These are phyloP conservation scores for Hemibagrus wyckioides DNA, from an alignment of 2,113 vertebrate species.

Conservation along the genomic window DNA sequence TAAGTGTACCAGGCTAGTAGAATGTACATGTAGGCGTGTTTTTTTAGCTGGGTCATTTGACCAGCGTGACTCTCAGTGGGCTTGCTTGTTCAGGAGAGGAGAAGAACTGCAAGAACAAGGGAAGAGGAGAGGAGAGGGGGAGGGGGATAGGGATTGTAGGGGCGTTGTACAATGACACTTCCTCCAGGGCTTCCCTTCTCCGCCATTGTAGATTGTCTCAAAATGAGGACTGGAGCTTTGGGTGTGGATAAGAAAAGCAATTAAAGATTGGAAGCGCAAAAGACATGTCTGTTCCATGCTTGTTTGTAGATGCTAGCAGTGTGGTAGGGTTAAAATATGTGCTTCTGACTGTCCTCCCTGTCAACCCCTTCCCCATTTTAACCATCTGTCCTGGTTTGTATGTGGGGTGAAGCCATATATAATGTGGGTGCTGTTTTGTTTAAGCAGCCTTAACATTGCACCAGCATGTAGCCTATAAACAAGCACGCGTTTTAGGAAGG, in stretches of 20 bases:
- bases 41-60: conserved; percentile 52
- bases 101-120: conserved; percentile 27
- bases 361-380: conserved; percentile 47
- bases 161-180: conserved; percentile 51
- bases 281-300: neutral
- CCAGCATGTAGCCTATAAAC: neutral
- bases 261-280: neutral
- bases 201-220: conserved; percentile 42
- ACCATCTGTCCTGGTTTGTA: conserved; percentile 52
- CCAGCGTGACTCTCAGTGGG: conserved; percentile 24
- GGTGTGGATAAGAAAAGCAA: conserved; percentile 20
- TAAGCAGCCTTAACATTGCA: neutral
- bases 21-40: conserved; percentile 33
- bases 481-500: neutral
- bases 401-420: conserved; percentile 21
- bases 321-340: conserved; percentile 35
- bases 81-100: conserved; percentile 50
- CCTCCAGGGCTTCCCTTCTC: conserved; percentile 55
- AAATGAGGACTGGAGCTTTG: conserved; percentile 36
- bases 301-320: neutral
- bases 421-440: neutral
- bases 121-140: conserved; percentile 17
- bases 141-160: conserved; percentile 33
- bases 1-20: conserved; percentile 18
- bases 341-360: conserved; percentile 45